These are phyloP conservation scores for Philotrypesis tridentata DNA, from an alignment of 1,140 invertebrate genomes.

Conservation along the genomic window DNA sequence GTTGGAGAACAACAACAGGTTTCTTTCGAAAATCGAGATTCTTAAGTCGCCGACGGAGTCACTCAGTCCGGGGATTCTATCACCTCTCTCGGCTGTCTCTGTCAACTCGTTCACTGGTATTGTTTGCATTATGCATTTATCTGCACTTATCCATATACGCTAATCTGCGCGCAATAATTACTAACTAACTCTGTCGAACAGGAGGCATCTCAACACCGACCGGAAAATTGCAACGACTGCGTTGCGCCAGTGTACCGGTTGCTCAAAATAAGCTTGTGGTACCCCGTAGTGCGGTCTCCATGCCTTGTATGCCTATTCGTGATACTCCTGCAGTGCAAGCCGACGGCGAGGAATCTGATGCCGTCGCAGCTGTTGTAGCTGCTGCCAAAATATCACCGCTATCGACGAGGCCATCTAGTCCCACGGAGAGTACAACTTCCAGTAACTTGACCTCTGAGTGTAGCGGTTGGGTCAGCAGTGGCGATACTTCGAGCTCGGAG, in stretches of 20 bases:
- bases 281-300: constrained; percentile 69
- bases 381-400: constrained; percentile 52
- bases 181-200: too few species aligned
- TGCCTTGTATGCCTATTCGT: constrained; percentile 71
- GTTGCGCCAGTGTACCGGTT: constrained; percentile 71
- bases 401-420: constrained; percentile 68
- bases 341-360: background rate
- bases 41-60: constrained; percentile 52
- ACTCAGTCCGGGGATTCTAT: constrained; percentile 38
- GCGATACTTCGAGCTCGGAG: constrained; percentile 73
- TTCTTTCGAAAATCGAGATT: constrained; percentile 66
- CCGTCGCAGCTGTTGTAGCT: background rate
- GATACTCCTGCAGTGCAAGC: constrained; percentile 63
- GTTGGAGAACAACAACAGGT: constrained; percentile 69
- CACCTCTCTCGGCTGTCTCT: constrained; percentile 33
- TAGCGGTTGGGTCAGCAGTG: constrained; percentile 85
- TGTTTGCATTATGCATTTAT: background rate
- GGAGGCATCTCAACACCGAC: constrained; percentile 49
- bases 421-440: constrained; percentile 75
- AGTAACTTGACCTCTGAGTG: constrained; percentile 83
- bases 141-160: too few species aligned
- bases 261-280: constrained; percentile 68
- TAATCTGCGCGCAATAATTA: too few species aligned
- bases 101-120: constrained; percentile 45
- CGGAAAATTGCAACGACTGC: constrained; percentile 57